A percentile compares a stretch with the other conserved stretches of the same genome.
phyloP scores from a whole-genome alignment of 30 jellyfish, hydroid and myxozoan species.

The Hydra vulgaris region DNA sequence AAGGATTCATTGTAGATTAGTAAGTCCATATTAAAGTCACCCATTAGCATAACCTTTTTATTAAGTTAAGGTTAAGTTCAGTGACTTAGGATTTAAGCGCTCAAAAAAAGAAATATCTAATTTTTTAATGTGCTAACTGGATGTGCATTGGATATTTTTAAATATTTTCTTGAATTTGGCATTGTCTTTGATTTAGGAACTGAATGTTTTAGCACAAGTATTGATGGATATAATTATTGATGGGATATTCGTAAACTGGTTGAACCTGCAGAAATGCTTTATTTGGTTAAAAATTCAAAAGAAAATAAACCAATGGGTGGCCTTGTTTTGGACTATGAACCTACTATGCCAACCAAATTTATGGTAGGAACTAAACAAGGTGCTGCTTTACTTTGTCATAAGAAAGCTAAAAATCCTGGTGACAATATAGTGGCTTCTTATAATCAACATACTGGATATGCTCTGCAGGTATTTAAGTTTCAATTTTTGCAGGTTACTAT shows the following conservation, averaged over 20 bases:
- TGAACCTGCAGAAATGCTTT: conserved; percentile 86
- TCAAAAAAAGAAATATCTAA: too few species aligned
- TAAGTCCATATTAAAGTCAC: too few species aligned
- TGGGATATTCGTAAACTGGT: conserved; percentile 94
- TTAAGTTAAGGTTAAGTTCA: too few species aligned
- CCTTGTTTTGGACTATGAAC: conserved; percentile 80
- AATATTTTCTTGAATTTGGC: too few species aligned
- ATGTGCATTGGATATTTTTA: too few species aligned
- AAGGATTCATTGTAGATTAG: too few species aligned
- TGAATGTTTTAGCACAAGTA: conserved; percentile 92
- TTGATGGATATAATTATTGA: conserved; percentile 91
- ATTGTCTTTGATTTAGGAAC: conserved; percentile 49
- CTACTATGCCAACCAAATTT: conserved; percentile 98
- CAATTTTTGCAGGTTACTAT: too few species aligned
- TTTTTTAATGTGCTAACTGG: too few species aligned
- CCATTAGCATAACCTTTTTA: too few species aligned
- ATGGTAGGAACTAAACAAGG: conserved; percentile 99
- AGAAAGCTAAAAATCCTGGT: conserved; percentile 82
- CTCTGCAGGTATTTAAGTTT: conserved; percentile 97
- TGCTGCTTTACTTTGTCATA: conserved; percentile 78
- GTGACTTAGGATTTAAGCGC: too few species aligned
- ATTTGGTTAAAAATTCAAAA: conserved; percentile 51
- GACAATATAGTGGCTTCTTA: conserved; percentile 81
- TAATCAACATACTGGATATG: conserved; percentile 84
- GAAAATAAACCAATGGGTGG: conserved; percentile 94